Conservation (phyloP, 2,797 vertebrate species). For the Melanotaenia trifasciata region DNA sequence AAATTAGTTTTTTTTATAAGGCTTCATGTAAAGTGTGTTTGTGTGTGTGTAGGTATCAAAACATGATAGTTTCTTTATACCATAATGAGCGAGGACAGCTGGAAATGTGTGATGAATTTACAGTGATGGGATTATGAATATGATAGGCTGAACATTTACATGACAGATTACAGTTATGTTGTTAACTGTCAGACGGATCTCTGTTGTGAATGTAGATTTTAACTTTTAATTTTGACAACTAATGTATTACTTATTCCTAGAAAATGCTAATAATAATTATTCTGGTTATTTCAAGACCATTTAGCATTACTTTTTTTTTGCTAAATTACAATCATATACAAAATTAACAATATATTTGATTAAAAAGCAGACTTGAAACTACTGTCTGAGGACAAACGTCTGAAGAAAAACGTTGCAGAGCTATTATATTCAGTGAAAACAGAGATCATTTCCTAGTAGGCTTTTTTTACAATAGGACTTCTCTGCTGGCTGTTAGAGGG, state of each 20-base stretch:
- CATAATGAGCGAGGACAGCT: slow-evolving; percentile 47
- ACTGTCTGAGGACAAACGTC: not conserved
- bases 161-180: not conserved
- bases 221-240: not conserved
- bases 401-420: not conserved
- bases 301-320: not conserved
- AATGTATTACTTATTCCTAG: not conserved
- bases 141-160: not conserved
- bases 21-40: not conserved
- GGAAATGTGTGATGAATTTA: slow-evolving; percentile 39
- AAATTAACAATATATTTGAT: not conserved
- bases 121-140: not conserved
- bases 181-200: not conserved
- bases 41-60: slow-evolving; percentile 31
- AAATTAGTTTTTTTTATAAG: not conserved
- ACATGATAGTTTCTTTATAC: slow-evolving; percentile 35
- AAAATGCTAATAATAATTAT: not conserved
- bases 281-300: not conserved
- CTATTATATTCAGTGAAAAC: not conserved
- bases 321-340: not conserved
- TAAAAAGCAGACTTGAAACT: not conserved
- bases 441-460: not conserved
- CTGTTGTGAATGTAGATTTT: not conserved
- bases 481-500: not conserved
- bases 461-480: not conserved